Conservation (phyloP, 2,113 vertebrate genomes). For the Tauraco erythrolophus region DNA sequence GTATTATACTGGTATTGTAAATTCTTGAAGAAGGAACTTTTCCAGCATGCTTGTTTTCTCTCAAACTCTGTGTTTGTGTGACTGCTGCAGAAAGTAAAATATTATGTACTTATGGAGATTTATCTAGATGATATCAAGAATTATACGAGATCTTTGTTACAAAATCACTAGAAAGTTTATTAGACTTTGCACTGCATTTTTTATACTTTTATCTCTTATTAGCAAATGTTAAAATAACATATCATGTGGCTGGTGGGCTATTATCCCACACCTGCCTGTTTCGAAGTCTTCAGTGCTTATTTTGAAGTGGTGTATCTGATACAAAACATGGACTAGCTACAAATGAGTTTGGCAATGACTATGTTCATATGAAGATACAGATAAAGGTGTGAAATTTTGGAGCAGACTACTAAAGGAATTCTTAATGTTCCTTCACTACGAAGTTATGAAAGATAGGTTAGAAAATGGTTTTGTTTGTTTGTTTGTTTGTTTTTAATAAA, state of each 20-base stretch:
- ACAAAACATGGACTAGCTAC: neutral
- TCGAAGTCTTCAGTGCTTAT: neutral
- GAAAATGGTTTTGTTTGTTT: neutral
- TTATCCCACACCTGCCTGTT: neutral
- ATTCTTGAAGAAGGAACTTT: neutral
- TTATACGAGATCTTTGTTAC: neutral
- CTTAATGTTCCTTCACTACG: neutral
- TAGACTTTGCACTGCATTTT: neutral
- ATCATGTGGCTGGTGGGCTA: neutral
- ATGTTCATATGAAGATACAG: neutral
- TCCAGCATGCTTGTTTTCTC: neutral
- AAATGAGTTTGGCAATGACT: neutral
- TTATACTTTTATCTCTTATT: neutral
- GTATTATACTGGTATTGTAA: neutral
- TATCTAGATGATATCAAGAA: neutral
- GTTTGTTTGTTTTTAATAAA: too few species aligned
- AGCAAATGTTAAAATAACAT: neutral
- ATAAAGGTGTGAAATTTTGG: neutral
- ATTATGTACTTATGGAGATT: rapidly evolving
- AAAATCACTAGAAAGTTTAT: neutral
- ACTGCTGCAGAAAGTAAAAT: neutral
- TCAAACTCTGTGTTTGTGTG: neutral
- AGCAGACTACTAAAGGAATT: neutral
- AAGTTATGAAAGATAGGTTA: neutral
- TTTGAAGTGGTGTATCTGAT: neutral